Evolutionary conservation across 2,888 invertebrate species (phyloP).

Genomic region (Drosophila testacea): DNA sequence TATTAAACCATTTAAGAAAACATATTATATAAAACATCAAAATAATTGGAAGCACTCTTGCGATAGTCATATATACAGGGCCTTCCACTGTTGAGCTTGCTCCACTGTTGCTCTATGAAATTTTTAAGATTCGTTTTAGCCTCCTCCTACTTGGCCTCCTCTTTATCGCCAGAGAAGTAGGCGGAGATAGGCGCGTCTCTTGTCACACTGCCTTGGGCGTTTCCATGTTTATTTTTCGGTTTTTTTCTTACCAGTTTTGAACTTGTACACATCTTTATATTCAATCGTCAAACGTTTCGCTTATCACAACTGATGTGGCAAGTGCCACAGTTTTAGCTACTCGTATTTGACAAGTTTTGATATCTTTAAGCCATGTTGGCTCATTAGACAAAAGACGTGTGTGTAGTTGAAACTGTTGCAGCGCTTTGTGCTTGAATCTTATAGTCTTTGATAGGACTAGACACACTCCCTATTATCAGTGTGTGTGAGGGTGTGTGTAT

Average conservation of each 20-base stretch:
- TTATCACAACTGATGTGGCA: slow-evolving; percentile 42
- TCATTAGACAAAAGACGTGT: slow-evolving; percentile 34
- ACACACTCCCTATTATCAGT: slow-evolving; percentile 6
- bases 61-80: no score
- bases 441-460: slow-evolving; percentile 46
- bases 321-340: slow-evolving; percentile 19
- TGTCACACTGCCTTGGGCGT: neutral
- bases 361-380: slow-evolving; percentile 47
- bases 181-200: neutral
- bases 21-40: no score
- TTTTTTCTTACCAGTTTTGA: neutral
- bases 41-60: no score
- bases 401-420: slow-evolving; percentile 33
- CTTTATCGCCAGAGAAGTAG: neutral
- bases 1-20: no score
- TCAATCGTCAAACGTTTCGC: slow-evolving; percentile 20
- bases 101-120: no score
- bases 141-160: no score
- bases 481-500: slow-evolving; percentile 1
- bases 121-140: neutral
- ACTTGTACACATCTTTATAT: slow-evolving; percentile 22
- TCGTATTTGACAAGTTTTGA: slow-evolving; percentile 36
- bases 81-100: no score
- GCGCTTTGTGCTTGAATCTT: slow-evolving; percentile 47
- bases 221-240: neutral